These are phyloP conservation scores for Coranthus polyacanthus DNA, from an alignment of 2,797 vertebrate genomes.

Conservation along the genomic window DNA sequence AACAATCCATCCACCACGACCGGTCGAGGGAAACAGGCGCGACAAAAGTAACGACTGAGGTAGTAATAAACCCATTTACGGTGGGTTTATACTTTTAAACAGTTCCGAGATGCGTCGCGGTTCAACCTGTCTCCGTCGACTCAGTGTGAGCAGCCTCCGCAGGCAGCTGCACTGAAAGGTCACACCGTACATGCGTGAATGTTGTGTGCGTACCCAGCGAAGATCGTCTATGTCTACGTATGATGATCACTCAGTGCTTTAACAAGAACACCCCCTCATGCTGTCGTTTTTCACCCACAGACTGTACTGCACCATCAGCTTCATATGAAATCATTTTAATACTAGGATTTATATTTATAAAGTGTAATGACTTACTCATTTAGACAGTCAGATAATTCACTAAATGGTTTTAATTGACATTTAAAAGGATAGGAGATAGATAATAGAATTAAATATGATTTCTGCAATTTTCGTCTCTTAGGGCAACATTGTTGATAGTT, in stretches of 20 bases:
- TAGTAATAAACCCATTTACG: slow-evolving; percentile 77
- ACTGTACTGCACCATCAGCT: too few relatives aligned
- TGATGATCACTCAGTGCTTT: background rate
- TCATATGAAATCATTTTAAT: too few relatives aligned
- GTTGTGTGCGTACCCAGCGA: slow-evolving; percentile 19
- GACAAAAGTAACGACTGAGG: slow-evolving; percentile 24
- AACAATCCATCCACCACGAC: slow-evolving; percentile 79
- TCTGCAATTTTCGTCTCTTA: too few relatives aligned
- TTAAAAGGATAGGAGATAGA: too few relatives aligned
- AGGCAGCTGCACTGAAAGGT: slow-evolving; percentile 60
- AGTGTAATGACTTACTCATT: too few relatives aligned
- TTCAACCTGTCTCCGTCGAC: background rate
- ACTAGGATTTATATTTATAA: too few relatives aligned
- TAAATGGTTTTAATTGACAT: too few relatives aligned
- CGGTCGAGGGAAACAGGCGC: slow-evolving; percentile 23
- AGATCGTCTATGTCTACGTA: slow-evolving; percentile 8
- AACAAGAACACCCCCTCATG: background rate
- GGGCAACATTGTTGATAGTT: too few relatives aligned
- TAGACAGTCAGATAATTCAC: too few relatives aligned
- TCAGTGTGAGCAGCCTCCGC: slow-evolving; percentile 32
- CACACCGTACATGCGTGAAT: slow-evolving; percentile 52
- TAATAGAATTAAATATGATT: too few relatives aligned
- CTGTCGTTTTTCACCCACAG: background rate
- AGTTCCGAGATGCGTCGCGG: background rate
- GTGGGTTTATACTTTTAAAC: slow-evolving; percentile 24